Conservation (phyloP, 2,113 vertebrate genomes). For the Athene noctua region DNA sequence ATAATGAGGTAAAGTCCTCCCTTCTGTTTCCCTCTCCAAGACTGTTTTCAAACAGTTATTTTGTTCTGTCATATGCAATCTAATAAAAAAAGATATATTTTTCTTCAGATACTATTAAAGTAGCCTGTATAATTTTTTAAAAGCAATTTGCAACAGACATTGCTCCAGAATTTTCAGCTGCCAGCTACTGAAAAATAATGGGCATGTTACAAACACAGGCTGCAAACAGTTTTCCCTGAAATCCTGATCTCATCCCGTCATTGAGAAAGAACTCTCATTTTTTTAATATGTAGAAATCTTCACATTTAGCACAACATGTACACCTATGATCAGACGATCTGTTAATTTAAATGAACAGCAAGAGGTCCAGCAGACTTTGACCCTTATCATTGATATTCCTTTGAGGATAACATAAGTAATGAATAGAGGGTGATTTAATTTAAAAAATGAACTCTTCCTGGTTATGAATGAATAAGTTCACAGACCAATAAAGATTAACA, state of each 20-base stretch:
- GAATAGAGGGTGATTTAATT: conserved; percentile 65
- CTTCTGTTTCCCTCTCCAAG: background rate
- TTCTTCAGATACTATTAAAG: conserved; percentile 21
- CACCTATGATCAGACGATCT: background rate
- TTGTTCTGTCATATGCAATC: background rate
- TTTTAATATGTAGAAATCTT: background rate
- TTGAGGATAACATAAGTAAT: conserved; percentile 69
- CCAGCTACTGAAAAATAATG: background rate
- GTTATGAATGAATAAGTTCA: conserved; percentile 68
- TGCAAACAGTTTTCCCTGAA: background rate
- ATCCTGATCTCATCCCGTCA: background rate
- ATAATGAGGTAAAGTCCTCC: background rate
- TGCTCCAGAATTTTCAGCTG: conserved; percentile 19
- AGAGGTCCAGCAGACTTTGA: conserved; percentile 27
- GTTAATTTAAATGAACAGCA: conserved; percentile 46
- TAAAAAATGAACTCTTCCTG: conserved; percentile 64
- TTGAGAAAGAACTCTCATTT: background rate
- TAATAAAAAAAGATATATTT: conserved; percentile 25
- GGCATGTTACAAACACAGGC: background rate
- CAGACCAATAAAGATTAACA: conserved; percentile 68
- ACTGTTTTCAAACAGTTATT: background rate
- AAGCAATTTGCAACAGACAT: conserved; percentile 10
- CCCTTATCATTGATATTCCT: conserved; percentile 39
- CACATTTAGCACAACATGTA: background rate
- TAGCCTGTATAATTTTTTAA: conserved; percentile 30